Conservation (phyloP, 1,140 invertebrate species). For the Oedothorax gibbosus region DNA sequence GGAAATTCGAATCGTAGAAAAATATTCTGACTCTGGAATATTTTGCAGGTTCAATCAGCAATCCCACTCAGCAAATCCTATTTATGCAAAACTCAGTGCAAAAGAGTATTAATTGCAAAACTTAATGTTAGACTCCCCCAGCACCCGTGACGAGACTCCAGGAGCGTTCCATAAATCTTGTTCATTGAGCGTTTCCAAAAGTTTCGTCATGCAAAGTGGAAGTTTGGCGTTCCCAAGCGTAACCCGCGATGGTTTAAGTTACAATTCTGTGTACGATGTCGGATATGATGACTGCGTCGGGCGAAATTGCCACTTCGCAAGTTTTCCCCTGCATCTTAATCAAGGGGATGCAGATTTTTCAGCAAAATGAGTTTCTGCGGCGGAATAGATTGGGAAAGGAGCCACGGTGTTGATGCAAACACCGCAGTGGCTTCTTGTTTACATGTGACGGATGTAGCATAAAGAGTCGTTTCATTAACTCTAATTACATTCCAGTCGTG, state of each 20-base stretch:
- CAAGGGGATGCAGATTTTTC: conserved; percentile 47
- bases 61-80: conserved; percentile 8
- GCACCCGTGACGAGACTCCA: conserved; percentile 38
- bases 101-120: conserved; percentile 49
- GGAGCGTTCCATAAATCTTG: conserved; percentile 37
- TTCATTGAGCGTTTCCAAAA: conserved; percentile 58
- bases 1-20: too few species aligned
- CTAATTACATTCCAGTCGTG: neutral
- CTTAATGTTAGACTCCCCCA: conserved; percentile 43
- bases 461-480: neutral
- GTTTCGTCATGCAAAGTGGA: conserved; percentile 53
- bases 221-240: conserved; percentile 15
- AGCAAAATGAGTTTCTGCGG: conserved; percentile 47
- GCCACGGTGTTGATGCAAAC: neutral
- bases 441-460: neutral
- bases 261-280: conserved; percentile 50
- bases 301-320: conserved; percentile 55
- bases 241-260: conserved; percentile 43
- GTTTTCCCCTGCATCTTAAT: conserved; percentile 53
- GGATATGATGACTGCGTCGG: conserved; percentile 46
- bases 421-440: neutral
- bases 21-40: too few species aligned
- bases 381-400: neutral
- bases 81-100: conserved; percentile 28
- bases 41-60: conserved; percentile 17